phyloP scores from a whole-genome alignment of 1,140 invertebrate species.

The Oreohelix idahoensis region DNA sequence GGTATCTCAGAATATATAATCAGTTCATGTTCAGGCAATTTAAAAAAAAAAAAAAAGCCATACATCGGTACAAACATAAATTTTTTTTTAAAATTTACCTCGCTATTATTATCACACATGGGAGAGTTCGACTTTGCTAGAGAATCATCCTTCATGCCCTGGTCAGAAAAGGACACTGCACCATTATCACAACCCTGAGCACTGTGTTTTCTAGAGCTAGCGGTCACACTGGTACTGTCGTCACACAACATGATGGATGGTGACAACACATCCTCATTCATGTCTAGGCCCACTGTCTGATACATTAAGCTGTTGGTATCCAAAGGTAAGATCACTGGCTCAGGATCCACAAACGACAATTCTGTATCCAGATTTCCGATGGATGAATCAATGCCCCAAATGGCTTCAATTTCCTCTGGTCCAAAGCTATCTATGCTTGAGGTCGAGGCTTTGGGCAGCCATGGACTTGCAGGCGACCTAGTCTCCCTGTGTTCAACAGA shows the following conservation, averaged over 20 bases:
- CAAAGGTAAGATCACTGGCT: background rate
- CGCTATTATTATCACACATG: slow-evolving; percentile 56
- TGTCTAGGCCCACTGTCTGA: too few species aligned
- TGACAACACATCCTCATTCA: too few species aligned
- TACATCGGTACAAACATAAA: too few species aligned
- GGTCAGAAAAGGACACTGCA: background rate
- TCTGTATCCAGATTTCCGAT: background rate
- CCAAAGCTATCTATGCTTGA: background rate
- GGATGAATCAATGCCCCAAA: background rate
- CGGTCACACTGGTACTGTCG: too few species aligned
- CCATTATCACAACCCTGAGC: too few species aligned
- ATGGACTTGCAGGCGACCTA: background rate
- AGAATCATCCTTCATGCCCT: background rate
- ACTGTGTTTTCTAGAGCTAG: too few species aligned
- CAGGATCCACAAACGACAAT: background rate
- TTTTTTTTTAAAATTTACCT: slow-evolving; percentile 40
- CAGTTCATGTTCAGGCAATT: too few species aligned
- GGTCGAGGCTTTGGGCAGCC: background rate
- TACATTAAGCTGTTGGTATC: background rate
- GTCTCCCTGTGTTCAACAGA: background rate
- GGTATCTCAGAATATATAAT: too few species aligned
- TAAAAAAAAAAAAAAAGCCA: too few species aligned
- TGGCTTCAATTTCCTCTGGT: background rate
- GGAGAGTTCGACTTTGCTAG: slow-evolving; percentile 47
- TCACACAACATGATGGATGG: too few species aligned